Evolutionary conservation across 2,113 vertebrate species (phyloP).

Genomic region (Lagopus muta): DNA sequence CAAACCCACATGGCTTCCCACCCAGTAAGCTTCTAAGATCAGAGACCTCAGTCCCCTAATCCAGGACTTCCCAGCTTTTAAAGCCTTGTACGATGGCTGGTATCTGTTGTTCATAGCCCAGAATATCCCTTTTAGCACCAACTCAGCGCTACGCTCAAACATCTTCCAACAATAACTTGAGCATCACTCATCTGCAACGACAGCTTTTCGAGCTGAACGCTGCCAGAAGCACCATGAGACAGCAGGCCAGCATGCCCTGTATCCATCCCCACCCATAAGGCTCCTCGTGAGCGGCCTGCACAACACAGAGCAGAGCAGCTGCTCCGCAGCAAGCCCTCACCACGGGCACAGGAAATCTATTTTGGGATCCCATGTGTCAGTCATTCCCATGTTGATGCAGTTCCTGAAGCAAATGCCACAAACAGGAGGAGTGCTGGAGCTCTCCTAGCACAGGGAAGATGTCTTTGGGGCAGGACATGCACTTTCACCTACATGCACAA

Average conservation of each 20-base stretch:
- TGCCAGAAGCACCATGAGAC: fast-evolving
- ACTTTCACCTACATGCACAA: fast-evolving
- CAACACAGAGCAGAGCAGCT: neutral
- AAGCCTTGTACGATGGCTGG: neutral
- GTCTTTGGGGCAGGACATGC: neutral
- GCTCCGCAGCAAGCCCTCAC: neutral
- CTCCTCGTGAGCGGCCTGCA: neutral
- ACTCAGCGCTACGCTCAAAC: neutral
- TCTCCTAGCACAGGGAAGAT: neutral
- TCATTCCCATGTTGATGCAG: neutral
- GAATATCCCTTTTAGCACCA: neutral
- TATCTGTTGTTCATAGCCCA: neutral
- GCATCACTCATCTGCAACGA: fast-evolving
- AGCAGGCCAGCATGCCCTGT: neutral
- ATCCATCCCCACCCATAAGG: fast-evolving
- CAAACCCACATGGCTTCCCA: neutral
- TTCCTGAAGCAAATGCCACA: neutral
- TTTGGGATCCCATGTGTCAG: neutral
- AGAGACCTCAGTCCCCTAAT: fast-evolving
- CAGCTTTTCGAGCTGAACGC: neutral
- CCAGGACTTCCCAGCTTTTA: neutral
- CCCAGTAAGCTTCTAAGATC: neutral
- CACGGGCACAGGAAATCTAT: neutral
- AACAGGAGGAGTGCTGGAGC: neutral
- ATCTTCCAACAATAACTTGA: neutral